phyloP scores from a whole-genome alignment of 2,888 invertebrate species.

The Apantesis nais region DNA sequence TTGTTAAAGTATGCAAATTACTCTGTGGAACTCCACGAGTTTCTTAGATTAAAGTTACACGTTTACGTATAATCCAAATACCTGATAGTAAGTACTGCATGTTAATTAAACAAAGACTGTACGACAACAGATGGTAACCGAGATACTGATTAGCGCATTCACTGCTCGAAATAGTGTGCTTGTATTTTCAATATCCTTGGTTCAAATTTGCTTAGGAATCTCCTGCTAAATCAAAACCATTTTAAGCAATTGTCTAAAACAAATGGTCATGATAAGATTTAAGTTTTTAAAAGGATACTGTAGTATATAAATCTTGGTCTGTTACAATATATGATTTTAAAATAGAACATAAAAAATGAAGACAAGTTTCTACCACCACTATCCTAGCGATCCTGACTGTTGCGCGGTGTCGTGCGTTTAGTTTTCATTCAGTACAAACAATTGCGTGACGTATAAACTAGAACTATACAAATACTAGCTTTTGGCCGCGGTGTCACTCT shows the following conservation, averaged over 20 bases:
- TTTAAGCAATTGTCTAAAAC: background rate
- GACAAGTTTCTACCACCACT: no score
- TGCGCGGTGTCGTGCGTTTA: no score
- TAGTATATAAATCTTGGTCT: background rate
- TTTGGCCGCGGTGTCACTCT: no score
- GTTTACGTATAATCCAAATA: constrained; percentile 45
- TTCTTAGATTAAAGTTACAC: constrained; percentile 44
- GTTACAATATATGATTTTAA: background rate
- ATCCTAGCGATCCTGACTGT: no score
- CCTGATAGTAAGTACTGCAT: constrained; percentile 61
- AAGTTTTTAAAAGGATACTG: background rate
- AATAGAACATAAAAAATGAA: background rate
- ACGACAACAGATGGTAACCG: background rate
- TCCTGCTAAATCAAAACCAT: background rate
- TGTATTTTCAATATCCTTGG: constrained; percentile 21
- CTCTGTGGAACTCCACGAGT: constrained; percentile 29
- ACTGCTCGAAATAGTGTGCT: background rate
- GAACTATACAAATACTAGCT: no score
- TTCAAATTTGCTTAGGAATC: background rate
- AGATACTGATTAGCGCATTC: constrained; percentile 21
- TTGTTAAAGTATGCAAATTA: constrained; percentile 81
- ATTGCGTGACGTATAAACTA: no score
- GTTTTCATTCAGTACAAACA: no score
- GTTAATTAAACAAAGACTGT: constrained; percentile 63
- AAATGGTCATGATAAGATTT: background rate